phyloP scores from a whole-genome alignment of 2,888 invertebrate genomes.

The Seira ritae region DNA sequence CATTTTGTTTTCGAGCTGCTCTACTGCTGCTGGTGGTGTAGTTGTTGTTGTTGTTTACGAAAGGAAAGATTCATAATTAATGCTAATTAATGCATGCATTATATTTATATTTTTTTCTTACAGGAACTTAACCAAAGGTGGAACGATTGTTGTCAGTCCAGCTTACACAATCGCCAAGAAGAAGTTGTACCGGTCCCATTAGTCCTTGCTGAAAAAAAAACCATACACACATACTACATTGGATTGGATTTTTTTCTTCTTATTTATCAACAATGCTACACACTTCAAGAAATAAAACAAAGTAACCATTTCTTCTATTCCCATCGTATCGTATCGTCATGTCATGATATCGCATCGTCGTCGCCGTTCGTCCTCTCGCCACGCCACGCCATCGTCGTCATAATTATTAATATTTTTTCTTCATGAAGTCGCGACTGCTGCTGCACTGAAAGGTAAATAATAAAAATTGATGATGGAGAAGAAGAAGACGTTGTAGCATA shows the following conservation, averaged over 20 bases:
- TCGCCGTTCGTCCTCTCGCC: background rate
- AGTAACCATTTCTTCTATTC: background rate
- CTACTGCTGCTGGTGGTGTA: background rate
- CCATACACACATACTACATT: too few relatives aligned
- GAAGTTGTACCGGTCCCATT: conserved; percentile 89
- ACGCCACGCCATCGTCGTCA: background rate
- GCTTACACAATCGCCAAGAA: conserved; percentile 93
- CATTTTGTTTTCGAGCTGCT: too few relatives aligned
- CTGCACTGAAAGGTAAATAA: background rate
- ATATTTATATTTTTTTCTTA: conserved; percentile 70
- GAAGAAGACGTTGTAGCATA: background rate
- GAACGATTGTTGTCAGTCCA: conserved; percentile 91
- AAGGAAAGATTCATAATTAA: conserved; percentile 56
- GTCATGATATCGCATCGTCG: background rate
- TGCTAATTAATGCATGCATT: conserved; percentile 48
- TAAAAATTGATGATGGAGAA: too few relatives aligned
- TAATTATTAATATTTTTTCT: too few relatives aligned
- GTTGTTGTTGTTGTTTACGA: background rate
- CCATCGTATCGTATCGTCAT: conserved; percentile 1
- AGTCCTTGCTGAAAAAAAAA: conserved; percentile 73
- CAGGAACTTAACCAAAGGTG: conserved; percentile 90
- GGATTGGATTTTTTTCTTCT: too few relatives aligned
- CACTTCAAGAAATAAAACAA: too few relatives aligned
- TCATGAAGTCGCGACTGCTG: background rate
- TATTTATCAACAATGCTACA: conserved; percentile 21